Evolutionary conservation across 23 tunicate genomes (phyloP).

Genomic region (Botrylloides violaceus): DNA sequence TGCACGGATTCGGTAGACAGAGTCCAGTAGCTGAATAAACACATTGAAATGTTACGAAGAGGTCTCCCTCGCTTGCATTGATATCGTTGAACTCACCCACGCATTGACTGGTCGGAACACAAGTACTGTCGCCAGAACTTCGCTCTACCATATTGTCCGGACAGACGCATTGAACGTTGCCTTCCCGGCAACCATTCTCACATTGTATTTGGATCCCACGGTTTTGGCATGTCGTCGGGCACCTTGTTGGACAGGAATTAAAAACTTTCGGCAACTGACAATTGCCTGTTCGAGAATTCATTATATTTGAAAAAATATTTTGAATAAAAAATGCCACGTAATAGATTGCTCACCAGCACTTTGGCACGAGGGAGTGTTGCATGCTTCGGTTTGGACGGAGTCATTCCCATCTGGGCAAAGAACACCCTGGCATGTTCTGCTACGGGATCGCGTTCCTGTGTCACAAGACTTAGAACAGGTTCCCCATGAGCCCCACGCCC

Average conservation of each 20-base stretch:
- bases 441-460: background rate
- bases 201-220: background rate
- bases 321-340: too few relatives aligned
- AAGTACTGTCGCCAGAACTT: slow-evolving; percentile 5
- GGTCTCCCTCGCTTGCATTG: too few relatives aligned
- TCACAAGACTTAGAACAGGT: background rate
- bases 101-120: background rate
- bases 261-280: background rate
- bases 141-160: background rate
- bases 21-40: background rate
- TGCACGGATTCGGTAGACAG: slow-evolving; percentile 2
- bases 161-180: background rate
- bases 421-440: background rate
- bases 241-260: slow-evolving; percentile 11
- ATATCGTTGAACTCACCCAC: background rate
- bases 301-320: too few relatives aligned
- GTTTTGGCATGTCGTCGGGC: slow-evolving; percentile 1
- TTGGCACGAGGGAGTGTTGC: background rate
- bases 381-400: too few relatives aligned
- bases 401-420: background rate
- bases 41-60: background rate
- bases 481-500: background rate
- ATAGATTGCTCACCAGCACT: too few relatives aligned
- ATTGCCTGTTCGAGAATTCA: background rate
- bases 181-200: background rate